Evolutionary conservation across 2,888 invertebrate genomes (phyloP).

Genomic region (Amblyteles armatorius): DNA sequence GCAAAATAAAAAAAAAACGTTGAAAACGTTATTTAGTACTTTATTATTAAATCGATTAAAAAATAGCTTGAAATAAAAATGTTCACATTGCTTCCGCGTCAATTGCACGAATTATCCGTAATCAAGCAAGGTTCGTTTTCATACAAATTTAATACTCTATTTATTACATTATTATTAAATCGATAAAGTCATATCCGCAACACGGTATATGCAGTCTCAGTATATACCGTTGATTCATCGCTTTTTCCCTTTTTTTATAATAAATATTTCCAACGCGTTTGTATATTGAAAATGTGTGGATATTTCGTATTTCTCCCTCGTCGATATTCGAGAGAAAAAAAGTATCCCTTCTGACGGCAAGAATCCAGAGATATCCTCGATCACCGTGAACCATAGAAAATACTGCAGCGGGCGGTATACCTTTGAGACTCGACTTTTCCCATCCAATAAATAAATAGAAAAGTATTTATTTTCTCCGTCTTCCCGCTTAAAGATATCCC

Average conservation of each 20-base stretch:
- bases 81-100: too few species aligned
- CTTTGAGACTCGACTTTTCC: constrained; percentile 13
- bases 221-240: background rate
- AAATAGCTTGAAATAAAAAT: too few species aligned
- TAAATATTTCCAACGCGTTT: background rate
- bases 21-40: too few species aligned
- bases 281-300: background rate
- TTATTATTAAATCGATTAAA: too few species aligned
- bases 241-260: background rate
- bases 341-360: background rate
- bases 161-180: background rate
- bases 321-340: constrained; percentile 9
- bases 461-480: background rate
- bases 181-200: background rate
- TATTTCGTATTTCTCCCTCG: background rate
- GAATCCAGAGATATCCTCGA: background rate
- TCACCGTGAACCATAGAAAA: background rate
- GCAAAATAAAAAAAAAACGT: too few species aligned
- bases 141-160: background rate
- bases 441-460: constrained; percentile 10
- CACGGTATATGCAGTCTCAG: background rate
- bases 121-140: too few species aligned
- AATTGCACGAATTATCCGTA: too few species aligned
- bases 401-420: background rate
- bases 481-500: constrained; percentile 4